phyloP scores from a whole-genome alignment of 2,888 invertebrate species.

The Megaustenia siamemsis region DNA sequence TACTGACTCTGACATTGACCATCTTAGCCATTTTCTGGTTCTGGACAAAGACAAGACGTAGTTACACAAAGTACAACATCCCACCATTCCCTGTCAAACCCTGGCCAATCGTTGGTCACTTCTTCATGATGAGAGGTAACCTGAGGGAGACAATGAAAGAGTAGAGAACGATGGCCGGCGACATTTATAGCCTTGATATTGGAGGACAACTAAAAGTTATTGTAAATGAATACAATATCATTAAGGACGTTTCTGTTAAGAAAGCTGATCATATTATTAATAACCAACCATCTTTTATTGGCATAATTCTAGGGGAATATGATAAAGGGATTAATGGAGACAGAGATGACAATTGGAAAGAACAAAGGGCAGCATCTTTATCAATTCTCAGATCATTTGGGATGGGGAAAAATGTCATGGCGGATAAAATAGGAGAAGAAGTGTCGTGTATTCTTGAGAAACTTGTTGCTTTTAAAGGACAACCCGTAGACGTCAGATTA shows the following conservation, averaged over 20 bases:
- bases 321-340: constrained; percentile 39
- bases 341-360: constrained; percentile 47
- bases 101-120: constrained; percentile 37
- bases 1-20: not conserved
- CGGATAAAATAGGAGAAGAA: constrained; percentile 51
- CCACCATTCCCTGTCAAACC: constrained; percentile 49
- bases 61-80: constrained; percentile 12
- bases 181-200: constrained; percentile 54
- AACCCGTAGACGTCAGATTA: constrained; percentile 31
- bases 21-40: not conserved
- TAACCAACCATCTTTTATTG: constrained; percentile 20
- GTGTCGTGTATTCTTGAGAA: constrained; percentile 24
- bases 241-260: constrained; percentile 55
- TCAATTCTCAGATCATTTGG: constrained; percentile 48
- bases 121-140: constrained; percentile 13
- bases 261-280: constrained; percentile 50
- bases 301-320: not conserved
- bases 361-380: constrained; percentile 43
- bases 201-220: constrained; percentile 37
- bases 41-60: constrained; percentile 4
- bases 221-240: constrained; percentile 47
- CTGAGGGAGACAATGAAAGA: not conserved
- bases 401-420: constrained; percentile 51
- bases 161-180: constrained; percentile 44
- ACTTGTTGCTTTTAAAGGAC: constrained; percentile 3